Evolutionary conservation across 2,113 vertebrate genomes (phyloP).

Genomic region (Todiramphus saurophagus): DNA sequence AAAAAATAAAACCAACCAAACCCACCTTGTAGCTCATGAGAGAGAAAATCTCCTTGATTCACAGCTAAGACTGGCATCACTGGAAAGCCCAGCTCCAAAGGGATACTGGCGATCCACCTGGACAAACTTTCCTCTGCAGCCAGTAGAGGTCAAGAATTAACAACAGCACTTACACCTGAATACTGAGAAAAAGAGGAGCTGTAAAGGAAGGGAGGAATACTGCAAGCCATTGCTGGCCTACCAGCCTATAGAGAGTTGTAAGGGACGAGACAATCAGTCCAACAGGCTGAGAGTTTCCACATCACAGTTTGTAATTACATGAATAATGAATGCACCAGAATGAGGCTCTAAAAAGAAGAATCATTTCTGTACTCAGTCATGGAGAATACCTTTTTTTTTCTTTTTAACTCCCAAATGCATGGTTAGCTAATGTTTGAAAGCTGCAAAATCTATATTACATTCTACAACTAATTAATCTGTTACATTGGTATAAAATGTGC

Average conservation of each 20-base stretch:
- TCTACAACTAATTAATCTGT: neutral
- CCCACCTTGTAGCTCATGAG: rapidly evolving
- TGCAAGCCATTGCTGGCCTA: neutral
- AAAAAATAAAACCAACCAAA: rapidly evolving
- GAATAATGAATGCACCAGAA: neutral
- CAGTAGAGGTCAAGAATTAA: neutral
- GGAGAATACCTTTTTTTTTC: neutral
- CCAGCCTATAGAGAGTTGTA: no score
- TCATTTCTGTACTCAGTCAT: neutral
- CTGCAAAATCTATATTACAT: neutral
- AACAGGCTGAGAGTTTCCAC: neutral
- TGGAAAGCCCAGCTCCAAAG: neutral
- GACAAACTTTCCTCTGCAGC: neutral
- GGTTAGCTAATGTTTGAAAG: neutral
- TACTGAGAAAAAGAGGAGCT: neutral
- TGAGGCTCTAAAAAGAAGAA: neutral
- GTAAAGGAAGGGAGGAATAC: neutral
- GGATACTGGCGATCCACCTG: rapidly evolving
- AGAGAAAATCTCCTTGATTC: neutral
- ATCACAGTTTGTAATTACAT: neutral
- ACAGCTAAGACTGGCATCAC: rapidly evolving
- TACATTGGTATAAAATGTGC: neutral
- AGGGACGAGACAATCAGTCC: neutral
- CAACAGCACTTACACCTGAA: neutral
- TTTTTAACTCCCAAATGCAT: neutral